These are phyloP conservation scores for Chamaea fasciata DNA, from an alignment of 2,113 vertebrate genomes.

Conservation along the genomic window DNA sequence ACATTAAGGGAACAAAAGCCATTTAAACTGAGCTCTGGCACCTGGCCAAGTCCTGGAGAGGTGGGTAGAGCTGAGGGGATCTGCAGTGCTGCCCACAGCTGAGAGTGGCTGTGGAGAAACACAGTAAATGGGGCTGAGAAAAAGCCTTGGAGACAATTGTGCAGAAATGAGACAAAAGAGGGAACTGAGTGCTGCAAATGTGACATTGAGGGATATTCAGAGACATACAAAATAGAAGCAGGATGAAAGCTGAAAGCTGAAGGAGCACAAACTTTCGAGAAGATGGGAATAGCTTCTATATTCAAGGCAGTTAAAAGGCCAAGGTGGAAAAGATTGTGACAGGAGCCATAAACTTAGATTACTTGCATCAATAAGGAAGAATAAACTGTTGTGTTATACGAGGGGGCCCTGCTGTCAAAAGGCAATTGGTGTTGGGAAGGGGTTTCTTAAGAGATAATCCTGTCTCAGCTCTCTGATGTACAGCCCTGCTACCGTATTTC, in stretches of 20 bases:
- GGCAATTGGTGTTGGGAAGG: constrained; percentile 30
- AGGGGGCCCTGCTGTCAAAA: constrained; percentile 45
- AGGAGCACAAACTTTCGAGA: neutral
- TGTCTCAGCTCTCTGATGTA: constrained; percentile 21
- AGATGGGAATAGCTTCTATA: neutral
- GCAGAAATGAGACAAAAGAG: neutral
- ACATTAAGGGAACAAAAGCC: neutral
- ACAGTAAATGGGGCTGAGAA: rapidly evolving
- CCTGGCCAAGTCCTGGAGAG: neutral
- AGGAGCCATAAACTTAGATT: constrained; percentile 48
- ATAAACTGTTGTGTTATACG: constrained; percentile 33
- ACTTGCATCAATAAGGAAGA: constrained; percentile 47
- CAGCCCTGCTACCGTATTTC: neutral
- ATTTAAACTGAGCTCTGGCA: neutral
- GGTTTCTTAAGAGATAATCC: constrained; percentile 46
- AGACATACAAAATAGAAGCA: neutral
- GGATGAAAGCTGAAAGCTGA: neutral
- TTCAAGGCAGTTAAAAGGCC: constrained; percentile 32
- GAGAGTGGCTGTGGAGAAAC: neutral
- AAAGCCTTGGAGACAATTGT: neutral
- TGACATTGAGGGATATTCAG: neutral
- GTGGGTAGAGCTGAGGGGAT: neutral
- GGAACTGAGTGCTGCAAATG: neutral
- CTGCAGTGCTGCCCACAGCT: neutral
- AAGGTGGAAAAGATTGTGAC: constrained; percentile 27